These are phyloP conservation scores for Oreochromis aureus DNA, from an alignment of 2,113 vertebrate genomes.

Conservation along the genomic window DNA sequence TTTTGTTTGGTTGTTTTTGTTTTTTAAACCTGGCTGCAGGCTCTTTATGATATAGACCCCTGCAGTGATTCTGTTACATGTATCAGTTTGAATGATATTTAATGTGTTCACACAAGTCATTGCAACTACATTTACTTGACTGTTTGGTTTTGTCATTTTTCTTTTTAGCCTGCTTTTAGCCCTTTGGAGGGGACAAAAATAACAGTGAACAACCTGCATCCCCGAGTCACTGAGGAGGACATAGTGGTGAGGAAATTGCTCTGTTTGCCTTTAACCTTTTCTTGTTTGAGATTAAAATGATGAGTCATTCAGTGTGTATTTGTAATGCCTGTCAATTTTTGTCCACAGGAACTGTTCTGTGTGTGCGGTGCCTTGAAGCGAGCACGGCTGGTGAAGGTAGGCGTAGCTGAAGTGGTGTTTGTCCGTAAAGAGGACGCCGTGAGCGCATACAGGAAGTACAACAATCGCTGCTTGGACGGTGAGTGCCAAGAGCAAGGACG, in stretches of 20 bases:
- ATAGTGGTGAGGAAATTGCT: constrained; percentile 85
- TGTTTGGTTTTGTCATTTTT: background rate
- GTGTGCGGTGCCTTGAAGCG: constrained; percentile 95
- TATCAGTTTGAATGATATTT: background rate
- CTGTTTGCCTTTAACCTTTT: background rate
- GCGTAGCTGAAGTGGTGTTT: constrained; percentile 96
- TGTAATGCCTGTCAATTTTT: background rate
- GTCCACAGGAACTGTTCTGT: constrained; percentile 89
- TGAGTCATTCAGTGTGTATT: constrained; percentile 4
- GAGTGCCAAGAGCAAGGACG: constrained; percentile 39
- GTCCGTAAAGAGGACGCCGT: constrained; percentile 96
- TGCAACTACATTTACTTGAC: background rate
- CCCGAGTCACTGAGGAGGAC: constrained; percentile 94
- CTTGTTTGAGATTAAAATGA: background rate
- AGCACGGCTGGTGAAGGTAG: constrained; percentile 87
- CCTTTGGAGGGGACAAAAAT: constrained; percentile 98
- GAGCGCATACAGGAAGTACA: constrained; percentile 96
- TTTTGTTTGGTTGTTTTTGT: background rate
- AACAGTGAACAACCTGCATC: constrained; percentile 95
- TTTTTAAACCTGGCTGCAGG: background rate
- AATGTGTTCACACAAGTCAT: background rate
- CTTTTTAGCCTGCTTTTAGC: constrained; percentile 80
- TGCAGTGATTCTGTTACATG: background rate
- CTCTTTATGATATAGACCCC: background rate
- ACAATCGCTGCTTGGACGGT: constrained; percentile 97